A percentile compares a stretch with the other conserved stretches of the same genome.
phyloP scores from a whole-genome alignment of 1,140 invertebrate species.

The Drosophila nikananu region DNA sequence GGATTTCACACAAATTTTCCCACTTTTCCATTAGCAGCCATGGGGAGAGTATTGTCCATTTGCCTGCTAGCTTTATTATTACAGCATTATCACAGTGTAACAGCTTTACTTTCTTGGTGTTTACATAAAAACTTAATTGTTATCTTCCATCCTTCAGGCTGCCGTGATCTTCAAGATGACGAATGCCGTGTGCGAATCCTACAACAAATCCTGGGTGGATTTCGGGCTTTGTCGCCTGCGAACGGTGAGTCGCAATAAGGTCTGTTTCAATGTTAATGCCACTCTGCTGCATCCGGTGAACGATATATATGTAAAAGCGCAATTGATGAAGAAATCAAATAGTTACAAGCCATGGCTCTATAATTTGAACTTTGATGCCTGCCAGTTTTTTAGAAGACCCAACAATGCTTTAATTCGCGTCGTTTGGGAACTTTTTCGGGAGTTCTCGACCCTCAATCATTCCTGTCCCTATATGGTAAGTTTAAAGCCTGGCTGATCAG shows the following conservation, averaged over 20 bases:
- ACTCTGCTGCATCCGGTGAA: slow-evolving; percentile 40
- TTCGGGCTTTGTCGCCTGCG: slow-evolving; percentile 44
- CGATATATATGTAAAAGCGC: slow-evolving; percentile 36
- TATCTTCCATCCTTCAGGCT: slow-evolving; percentile 16
- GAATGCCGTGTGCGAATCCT: slow-evolving; percentile 57
- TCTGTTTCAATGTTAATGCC: slow-evolving; percentile 44
- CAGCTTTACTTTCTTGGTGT: not conserved
- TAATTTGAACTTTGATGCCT: slow-evolving; percentile 41
- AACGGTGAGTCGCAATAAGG: slow-evolving; percentile 48
- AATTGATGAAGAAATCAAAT: slow-evolving; percentile 53
- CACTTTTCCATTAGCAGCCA: slow-evolving; percentile 12
- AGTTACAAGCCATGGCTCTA: slow-evolving; percentile 67
- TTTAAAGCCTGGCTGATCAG: too few relatives aligned
- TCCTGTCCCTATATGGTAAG: slow-evolving; percentile 56
- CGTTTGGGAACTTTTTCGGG: slow-evolving; percentile 51
- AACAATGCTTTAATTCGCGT: slow-evolving; percentile 49
- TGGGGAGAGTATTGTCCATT: slow-evolving; percentile 15
- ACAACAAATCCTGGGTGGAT: slow-evolving; percentile 57
- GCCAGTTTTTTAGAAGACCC: slow-evolving; percentile 39
- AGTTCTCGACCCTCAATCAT: slow-evolving; percentile 57
- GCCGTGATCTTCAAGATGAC: slow-evolving; percentile 51
- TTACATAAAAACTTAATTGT: not conserved
- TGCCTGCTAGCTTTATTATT: slow-evolving; percentile 13
- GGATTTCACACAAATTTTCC: too few relatives aligned
- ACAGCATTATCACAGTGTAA: slow-evolving; percentile 12